Evolutionary conservation across 2,113 vertebrate genomes (phyloP).

Genomic region (Istiophorus platypterus): DNA sequence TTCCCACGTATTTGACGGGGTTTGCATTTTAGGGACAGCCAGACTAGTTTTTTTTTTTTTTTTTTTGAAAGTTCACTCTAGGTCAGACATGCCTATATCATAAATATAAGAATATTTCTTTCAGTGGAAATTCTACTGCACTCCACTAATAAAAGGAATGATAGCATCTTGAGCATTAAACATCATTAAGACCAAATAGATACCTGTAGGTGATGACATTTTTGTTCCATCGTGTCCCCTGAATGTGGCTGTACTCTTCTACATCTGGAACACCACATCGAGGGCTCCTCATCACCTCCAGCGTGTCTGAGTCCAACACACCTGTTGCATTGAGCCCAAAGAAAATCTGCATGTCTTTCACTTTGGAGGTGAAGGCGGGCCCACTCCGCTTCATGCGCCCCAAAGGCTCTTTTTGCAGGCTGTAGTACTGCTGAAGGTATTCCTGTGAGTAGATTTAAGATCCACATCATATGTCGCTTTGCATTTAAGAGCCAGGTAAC

Average conservation of each 20-base stretch:
- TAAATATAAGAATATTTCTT: background rate
- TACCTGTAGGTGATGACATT: conserved; percentile 83
- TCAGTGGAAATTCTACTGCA: no score
- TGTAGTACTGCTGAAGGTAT: conserved; percentile 82
- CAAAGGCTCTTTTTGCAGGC: conserved; percentile 63
- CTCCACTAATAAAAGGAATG: background rate
- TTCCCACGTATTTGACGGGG: conserved; percentile 7
- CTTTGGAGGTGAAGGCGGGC: conserved; percentile 75
- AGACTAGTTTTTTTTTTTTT: conserved; percentile 7
- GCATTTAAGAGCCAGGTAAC: background rate
- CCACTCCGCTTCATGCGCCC: conserved; percentile 74
- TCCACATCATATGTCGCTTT: conserved; percentile 1
- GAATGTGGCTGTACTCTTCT: conserved; percentile 77
- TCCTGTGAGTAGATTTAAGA: conserved; percentile 68
- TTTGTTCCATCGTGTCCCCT: conserved; percentile 79
- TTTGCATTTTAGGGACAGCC: conserved; percentile 5
- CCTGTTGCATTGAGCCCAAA: conserved; percentile 84
- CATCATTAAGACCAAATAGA: background rate
- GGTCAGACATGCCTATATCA: background rate
- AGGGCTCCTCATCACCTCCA: conserved; percentile 79
- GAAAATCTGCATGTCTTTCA: conserved; percentile 86
- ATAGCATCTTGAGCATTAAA: background rate
- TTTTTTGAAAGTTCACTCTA: conserved; percentile 22
- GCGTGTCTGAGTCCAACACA: conserved; percentile 72
- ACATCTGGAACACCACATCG: conserved; percentile 85